Conservation (phyloP, 2,113 vertebrate species). For the Egretta garzetta region DNA sequence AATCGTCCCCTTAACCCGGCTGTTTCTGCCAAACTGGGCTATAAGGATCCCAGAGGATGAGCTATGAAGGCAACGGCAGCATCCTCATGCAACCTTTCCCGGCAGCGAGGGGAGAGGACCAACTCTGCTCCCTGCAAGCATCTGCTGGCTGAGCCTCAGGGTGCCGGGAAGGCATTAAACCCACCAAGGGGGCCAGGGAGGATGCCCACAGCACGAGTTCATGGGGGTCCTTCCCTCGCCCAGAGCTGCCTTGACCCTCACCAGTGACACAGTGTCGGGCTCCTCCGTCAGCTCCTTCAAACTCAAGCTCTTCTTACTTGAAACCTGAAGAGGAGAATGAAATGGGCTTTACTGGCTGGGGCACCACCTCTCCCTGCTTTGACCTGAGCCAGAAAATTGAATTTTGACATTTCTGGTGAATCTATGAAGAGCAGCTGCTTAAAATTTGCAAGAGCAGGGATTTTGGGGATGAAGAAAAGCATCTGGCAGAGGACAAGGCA, state of each 20-base stretch:
- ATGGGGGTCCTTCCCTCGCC: neutral
- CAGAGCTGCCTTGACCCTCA: constrained; percentile 69
- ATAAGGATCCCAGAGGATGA: neutral
- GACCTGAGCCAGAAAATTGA: neutral
- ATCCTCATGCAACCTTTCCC: fast-evolving
- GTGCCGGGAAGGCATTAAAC: neutral
- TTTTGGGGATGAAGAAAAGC: neutral
- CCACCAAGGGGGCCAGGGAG: neutral
- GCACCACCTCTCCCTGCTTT: neutral
- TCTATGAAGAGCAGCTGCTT: neutral
- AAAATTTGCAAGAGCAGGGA: fast-evolving
- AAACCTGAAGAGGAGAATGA: constrained; percentile 67
- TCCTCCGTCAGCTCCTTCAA: constrained; percentile 88
- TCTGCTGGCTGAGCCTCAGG: neutral
- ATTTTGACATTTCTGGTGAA: neutral
- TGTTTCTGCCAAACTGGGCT: neutral
- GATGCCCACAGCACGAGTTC: fast-evolving
- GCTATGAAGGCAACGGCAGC: fast-evolving
- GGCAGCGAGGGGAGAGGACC: fast-evolving
- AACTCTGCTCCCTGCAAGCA: fast-evolving
- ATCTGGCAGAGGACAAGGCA: neutral
- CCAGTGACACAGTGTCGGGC: constrained; percentile 81
- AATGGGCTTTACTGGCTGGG: fast-evolving
- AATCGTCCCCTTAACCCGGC: neutral
- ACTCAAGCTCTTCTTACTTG: constrained; percentile 91